These are phyloP conservation scores for Cetonia aurata DNA, from an alignment of 2,888 invertebrate genomes.

Conservation along the genomic window DNA sequence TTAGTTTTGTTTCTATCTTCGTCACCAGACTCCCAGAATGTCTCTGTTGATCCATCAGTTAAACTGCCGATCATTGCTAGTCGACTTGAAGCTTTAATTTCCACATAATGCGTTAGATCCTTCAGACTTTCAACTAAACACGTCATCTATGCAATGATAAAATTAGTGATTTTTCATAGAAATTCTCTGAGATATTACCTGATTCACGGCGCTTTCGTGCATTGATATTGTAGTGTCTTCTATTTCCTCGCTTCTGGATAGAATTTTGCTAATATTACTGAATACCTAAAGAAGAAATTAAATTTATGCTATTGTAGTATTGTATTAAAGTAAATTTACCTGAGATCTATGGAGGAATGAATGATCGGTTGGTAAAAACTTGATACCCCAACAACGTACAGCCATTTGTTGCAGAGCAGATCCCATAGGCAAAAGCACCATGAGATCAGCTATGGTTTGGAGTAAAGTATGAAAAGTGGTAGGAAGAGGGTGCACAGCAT, in stretches of 20 bases:
- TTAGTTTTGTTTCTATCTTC: conserved; percentile 96
- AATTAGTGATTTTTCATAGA: neutral
- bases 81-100: conserved; percentile 91
- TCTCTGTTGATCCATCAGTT: conserved; percentile 95
- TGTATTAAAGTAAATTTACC: conserved; percentile 46
- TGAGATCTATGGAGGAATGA: conserved; percentile 84
- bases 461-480: conserved; percentile 83
- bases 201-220: conserved; percentile 69
- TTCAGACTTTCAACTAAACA: conserved; percentile 75
- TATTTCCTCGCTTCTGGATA: conserved; percentile 92
- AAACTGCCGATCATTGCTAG: conserved; percentile 95
- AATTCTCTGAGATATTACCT: conserved; percentile 53
- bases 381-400: conserved; percentile 92
- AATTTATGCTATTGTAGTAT: conserved; percentile 28
- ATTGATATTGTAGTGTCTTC: conserved; percentile 72
- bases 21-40: conserved; percentile 99
- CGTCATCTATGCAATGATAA: conserved; percentile 43
- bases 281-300: conserved; percentile 73
- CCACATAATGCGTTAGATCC: conserved; percentile 82
- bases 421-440: conserved; percentile 88
- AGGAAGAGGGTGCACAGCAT: conserved; percentile 74
- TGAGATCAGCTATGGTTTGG: conserved; percentile 92
- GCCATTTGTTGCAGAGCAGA: conserved; percentile 92
- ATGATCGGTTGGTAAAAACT: conserved; percentile 90
- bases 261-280: conserved; percentile 94